phyloP scores from a whole-genome alignment of 2,113 vertebrate genomes.

The Myocastor coypus region DNA sequence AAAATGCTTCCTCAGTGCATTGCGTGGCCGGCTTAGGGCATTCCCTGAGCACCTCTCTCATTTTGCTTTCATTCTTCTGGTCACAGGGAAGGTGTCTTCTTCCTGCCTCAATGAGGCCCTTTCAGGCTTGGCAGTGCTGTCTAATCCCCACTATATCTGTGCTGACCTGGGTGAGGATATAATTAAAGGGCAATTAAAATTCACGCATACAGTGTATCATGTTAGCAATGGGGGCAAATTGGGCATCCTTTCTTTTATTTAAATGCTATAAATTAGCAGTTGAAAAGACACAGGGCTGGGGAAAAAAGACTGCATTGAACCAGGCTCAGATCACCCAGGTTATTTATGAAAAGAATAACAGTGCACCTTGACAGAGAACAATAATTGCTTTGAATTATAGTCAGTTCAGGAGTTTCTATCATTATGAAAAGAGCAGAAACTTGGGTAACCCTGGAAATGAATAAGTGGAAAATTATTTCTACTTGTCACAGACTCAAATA shows the following conservation, averaged over 20 bases:
- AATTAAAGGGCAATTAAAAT: conserved; percentile 78
- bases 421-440: conserved; percentile 63
- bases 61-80: conserved; percentile 59
- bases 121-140: conserved; percentile 34
- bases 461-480: conserved; percentile 63
- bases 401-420: conserved; percentile 68
- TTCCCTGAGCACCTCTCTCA: conserved; percentile 28
- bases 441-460: conserved; percentile 66
- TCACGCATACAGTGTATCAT: conserved; percentile 46
- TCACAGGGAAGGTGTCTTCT: conserved; percentile 10
- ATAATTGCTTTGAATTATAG: conserved; percentile 75
- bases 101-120: conserved; percentile 8
- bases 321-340: conserved; percentile 63
- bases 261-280: conserved; percentile 72
- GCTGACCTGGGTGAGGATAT: conserved; percentile 68
- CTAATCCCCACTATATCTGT: conserved; percentile 56
- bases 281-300: conserved; percentile 52
- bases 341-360: conserved; percentile 75
- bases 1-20: conserved; percentile 44
- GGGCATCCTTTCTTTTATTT: conserved; percentile 60
- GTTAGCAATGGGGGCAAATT: conserved; percentile 59
- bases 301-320: conserved; percentile 50
- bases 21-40: conserved; percentile 48
- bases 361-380: conserved; percentile 72
- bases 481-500: conserved; percentile 52